These are phyloP conservation scores for Lycophotia porphyrea DNA, from an alignment of 2,888 invertebrate genomes.

Conservation along the genomic window DNA sequence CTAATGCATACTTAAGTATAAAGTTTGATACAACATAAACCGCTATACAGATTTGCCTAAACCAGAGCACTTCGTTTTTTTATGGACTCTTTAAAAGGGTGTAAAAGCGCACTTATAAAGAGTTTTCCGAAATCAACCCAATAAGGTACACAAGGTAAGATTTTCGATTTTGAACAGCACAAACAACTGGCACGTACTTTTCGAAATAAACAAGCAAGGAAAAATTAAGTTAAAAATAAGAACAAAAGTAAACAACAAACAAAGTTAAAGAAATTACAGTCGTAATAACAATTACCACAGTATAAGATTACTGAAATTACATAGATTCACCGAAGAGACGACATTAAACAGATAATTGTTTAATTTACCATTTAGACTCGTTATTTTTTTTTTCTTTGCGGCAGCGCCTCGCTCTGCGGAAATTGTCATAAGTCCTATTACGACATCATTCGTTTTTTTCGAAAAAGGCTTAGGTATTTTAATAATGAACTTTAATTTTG, in stretches of 20 bases:
- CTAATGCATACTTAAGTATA: background rate
- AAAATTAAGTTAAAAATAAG: slow-evolving; percentile 15
- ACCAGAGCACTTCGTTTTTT: background rate
- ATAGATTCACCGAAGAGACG: slow-evolving; percentile 51
- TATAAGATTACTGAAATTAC: slow-evolving; percentile 62
- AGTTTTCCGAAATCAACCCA: background rate
- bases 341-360: slow-evolving; percentile 63
- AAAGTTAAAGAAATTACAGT: slow-evolving; percentile 44
- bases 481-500: slow-evolving; percentile 5
- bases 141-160: background rate
- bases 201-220: background rate
- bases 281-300: slow-evolving; percentile 51
- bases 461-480: slow-evolving; percentile 7
- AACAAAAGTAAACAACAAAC: slow-evolving; percentile 47
- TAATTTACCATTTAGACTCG: slow-evolving; percentile 60
- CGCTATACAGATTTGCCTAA: background rate
- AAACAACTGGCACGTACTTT: background rate
- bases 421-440: slow-evolving; percentile 24
- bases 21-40: background rate
- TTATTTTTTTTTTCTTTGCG: slow-evolving; percentile 35
- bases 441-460: slow-evolving; percentile 12
- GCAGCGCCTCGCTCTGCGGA: slow-evolving; percentile 26
- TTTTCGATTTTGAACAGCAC: background rate
- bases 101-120: background rate
- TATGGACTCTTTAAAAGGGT: background rate